These are phyloP conservation scores for Serilophus lunatus DNA, from an alignment of 2,113 vertebrate genomes.

Conservation along the genomic window DNA sequence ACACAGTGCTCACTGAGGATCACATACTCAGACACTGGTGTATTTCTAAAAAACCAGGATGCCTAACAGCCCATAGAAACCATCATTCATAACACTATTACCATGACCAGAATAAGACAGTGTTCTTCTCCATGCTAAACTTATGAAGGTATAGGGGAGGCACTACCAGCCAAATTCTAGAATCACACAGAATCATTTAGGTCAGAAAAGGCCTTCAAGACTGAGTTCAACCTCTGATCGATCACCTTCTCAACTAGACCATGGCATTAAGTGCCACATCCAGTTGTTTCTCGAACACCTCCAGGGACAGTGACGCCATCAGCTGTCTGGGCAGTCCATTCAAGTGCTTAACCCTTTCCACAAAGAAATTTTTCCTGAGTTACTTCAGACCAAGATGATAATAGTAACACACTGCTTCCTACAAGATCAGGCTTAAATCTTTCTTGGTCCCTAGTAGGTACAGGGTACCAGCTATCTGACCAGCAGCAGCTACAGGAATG, in stretches of 20 bases:
- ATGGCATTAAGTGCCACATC: background rate
- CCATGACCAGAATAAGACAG: accelerated
- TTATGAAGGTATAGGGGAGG: background rate
- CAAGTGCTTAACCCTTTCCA: background rate
- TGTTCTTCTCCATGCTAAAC: background rate
- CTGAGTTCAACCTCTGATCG: too few species aligned
- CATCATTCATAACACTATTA: accelerated
- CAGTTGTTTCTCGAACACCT: background rate
- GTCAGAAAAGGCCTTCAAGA: background rate
- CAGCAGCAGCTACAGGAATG: background rate
- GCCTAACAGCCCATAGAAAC: background rate
- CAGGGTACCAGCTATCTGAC: background rate
- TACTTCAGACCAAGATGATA: background rate
- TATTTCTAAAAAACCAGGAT: too few species aligned
- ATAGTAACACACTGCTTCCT: background rate
- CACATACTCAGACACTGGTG: background rate
- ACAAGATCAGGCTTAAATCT: background rate
- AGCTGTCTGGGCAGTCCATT: background rate
- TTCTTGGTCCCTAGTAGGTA: background rate
- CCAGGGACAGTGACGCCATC: background rate
- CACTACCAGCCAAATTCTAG: background rate
- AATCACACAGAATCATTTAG: background rate
- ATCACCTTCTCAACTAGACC: background rate
- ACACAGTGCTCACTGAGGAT: background rate
- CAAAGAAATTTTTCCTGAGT: background rate